A percentile compares a stretch with the other conserved stretches of the same genome.
Evolutionary conservation across 2,888 invertebrate genomes (phyloP).

Genomic region (Pterobdella sp.): DNA sequence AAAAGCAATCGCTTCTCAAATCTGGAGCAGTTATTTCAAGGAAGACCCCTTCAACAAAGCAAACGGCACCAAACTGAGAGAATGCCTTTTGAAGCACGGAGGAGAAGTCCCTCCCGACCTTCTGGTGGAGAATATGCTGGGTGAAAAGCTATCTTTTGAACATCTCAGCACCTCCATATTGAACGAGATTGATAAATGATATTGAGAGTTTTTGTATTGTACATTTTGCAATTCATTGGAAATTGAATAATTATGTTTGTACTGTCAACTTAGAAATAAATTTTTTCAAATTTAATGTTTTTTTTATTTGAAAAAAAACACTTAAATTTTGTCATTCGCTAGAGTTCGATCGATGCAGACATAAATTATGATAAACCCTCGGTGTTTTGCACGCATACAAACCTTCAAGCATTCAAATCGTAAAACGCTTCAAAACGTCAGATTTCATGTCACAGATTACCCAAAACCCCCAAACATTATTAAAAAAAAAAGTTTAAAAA

Average conservation of each 20-base stretch:
- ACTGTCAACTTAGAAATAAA: neutral
- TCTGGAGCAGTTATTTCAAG: conserved; percentile 81
- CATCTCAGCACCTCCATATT: conserved; percentile 73
- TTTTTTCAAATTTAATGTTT: neutral
- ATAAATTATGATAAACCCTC: neutral
- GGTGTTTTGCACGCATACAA: no score
- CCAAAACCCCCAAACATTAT: neutral
- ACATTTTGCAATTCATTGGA: neutral
- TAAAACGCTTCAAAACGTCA: no score
- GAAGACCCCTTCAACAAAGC: conserved; percentile 54
- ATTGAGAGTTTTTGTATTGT: neutral
- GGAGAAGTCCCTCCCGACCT: conserved; percentile 74
- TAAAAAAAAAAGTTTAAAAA: neutral
- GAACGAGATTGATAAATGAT: conserved; percentile 43
- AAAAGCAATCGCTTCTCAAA: conserved; percentile 79
- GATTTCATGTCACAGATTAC: no score
- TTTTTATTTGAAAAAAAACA: neutral
- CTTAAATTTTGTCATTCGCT: neutral
- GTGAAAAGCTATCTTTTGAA: conserved; percentile 66
- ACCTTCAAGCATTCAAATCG: no score
- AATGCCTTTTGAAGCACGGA: conserved; percentile 72
- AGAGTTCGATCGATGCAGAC: neutral
- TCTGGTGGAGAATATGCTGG: conserved; percentile 66
- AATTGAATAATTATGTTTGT: neutral
- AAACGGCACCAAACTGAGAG: conserved; percentile 71